Conservation (phyloP, 2,113 vertebrate species). For the Alouatta palliata region DNA sequence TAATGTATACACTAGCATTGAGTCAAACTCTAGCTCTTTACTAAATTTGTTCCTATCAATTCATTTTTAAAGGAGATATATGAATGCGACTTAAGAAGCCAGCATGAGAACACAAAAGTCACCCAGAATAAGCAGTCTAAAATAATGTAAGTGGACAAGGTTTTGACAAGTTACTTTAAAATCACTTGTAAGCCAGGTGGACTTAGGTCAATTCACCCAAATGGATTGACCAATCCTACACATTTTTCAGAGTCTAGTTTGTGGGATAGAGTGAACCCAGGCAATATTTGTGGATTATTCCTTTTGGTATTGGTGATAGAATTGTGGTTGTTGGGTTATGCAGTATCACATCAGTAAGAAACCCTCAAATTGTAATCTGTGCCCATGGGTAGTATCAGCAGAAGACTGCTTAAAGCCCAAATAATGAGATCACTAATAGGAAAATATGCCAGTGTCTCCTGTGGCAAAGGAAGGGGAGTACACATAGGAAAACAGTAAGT, state of each 20-base stretch:
- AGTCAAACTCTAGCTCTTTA: neutral
- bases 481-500: fast-evolving
- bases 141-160: neutral
- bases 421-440: neutral
- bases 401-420: no score
- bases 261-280: fast-evolving
- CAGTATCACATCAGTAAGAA: fast-evolving
- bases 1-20: fast-evolving
- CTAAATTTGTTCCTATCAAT: neutral
- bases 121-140: neutral
- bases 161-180: neutral
- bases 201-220: neutral
- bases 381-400: fast-evolving
- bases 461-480: neutral
- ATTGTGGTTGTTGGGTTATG: neutral
- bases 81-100: neutral
- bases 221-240: fast-evolving
- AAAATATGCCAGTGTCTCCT: fast-evolving
- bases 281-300: no score
- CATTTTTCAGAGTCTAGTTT: neutral
- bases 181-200: neutral
- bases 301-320: neutral
- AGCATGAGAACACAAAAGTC: neutral
- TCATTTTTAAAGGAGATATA: neutral
- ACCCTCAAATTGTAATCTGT: neutral